Percentiles rank a stretch among this genome's conserved stretches.
Evolutionary conservation across 2,797 vertebrate species (phyloP).

Genomic region (Chromobotia macracanthus): DNA sequence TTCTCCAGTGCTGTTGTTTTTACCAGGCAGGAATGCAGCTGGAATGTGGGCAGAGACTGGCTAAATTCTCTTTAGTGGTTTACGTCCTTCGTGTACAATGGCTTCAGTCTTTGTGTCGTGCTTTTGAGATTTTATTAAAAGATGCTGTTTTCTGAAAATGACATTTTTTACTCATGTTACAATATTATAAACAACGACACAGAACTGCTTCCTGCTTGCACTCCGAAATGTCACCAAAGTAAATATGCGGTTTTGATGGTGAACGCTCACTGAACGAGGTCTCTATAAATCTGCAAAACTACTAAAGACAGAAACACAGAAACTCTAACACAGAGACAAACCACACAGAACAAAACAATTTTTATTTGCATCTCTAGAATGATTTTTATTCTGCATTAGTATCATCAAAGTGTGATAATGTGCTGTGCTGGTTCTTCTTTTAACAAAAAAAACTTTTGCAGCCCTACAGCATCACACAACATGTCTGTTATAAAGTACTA

Average conservation of each 20-base stretch:
- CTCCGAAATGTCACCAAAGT: neutral
- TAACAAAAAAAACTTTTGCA: no score
- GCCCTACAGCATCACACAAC: neutral
- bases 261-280: neutral
- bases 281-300: neutral
- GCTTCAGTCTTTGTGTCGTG: slow-evolving; percentile 6
- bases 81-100: neutral
- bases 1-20: slow-evolving; percentile 43
- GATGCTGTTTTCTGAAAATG: no score
- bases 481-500: no score
- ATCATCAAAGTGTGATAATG: neutral
- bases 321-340: neutral
- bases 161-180: no score
- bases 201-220: neutral
- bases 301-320: neutral
- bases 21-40: slow-evolving; percentile 34
- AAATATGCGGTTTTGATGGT: neutral
- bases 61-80: slow-evolving; percentile 41
- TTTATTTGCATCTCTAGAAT: neutral
- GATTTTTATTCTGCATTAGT: neutral
- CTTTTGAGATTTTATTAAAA: no score
- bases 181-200: no score
- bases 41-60: slow-evolving; percentile 46
- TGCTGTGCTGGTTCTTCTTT: no score
- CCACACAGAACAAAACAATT: neutral